Percentiles rank a stretch among this genome's conserved stretches.
phyloP scores from a whole-genome alignment of 2,797 vertebrate genomes.

The Megalops cyprinoides region DNA sequence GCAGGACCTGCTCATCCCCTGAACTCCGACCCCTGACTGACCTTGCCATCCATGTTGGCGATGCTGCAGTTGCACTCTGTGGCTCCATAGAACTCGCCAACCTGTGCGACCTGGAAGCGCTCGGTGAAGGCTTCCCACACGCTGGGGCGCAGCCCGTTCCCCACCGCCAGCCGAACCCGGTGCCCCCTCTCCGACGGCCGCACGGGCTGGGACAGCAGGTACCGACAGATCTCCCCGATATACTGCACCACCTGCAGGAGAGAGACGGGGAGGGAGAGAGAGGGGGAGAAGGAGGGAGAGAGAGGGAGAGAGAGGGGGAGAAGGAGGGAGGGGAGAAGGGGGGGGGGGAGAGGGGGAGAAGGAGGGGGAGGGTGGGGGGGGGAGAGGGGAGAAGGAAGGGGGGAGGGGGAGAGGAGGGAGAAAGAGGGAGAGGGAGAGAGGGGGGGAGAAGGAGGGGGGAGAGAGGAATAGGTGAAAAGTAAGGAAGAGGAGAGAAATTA shows the following conservation, averaged over 20 bases:
- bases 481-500: too few relatives aligned
- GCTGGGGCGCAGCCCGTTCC: constrained; percentile 83
- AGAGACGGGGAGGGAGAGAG: not conserved
- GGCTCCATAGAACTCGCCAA: constrained; percentile 90
- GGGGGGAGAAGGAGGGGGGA: too few relatives aligned
- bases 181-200: constrained; percentile 72
- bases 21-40: constrained; percentile 38
- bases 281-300: not conserved
- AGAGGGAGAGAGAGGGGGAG: constrained; percentile 47
- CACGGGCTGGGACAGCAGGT: constrained; percentile 80
- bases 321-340: constrained; percentile 42
- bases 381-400: too few relatives aligned
- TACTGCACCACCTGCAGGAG: constrained; percentile 82
- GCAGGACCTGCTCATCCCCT: not conserved
- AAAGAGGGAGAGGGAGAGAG: too few relatives aligned
- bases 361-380: too few relatives aligned
- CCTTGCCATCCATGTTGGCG: constrained; percentile 89
- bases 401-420: not conserved
- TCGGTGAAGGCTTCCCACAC: constrained; percentile 86
- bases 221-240: constrained; percentile 90
- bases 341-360: constrained; percentile 18
- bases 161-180: constrained; percentile 79
- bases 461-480: too few relatives aligned
- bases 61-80: constrained; percentile 94
- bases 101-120: constrained; percentile 76